These are phyloP conservation scores for Pachypeltis micranthus DNA, from an alignment of 1,140 invertebrate genomes.

Conservation along the genomic window DNA sequence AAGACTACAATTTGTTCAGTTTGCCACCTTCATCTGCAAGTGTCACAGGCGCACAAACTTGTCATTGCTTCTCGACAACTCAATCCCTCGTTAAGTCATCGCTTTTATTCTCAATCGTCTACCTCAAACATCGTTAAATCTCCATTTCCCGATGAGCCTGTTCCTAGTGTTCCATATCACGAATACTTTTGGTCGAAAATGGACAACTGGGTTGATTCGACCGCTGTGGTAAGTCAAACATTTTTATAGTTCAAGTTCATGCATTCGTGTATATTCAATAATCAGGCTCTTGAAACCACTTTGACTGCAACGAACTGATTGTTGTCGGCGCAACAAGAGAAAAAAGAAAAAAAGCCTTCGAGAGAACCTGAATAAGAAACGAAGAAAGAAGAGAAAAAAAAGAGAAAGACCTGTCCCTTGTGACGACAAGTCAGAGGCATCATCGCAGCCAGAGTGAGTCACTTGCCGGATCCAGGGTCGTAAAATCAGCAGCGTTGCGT, in stretches of 20 bases:
- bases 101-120: background rate
- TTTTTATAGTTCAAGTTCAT: background rate
- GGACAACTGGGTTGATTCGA: slow-evolving; percentile 44
- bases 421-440: too few relatives aligned
- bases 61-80: too few relatives aligned
- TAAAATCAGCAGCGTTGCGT: too few relatives aligned
- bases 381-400: too few relatives aligned
- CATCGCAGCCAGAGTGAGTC: too few relatives aligned
- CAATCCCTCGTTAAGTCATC: too few relatives aligned
- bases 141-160: slow-evolving; percentile 37
- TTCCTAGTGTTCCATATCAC: slow-evolving; percentile 41
- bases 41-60: too few relatives aligned
- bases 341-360: background rate
- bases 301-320: too few relatives aligned
- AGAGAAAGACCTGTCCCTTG: too few relatives aligned
- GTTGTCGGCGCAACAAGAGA: background rate
- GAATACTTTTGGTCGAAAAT: slow-evolving; percentile 53
- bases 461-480: too few relatives aligned
- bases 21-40: too few relatives aligned
- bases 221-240: slow-evolving; percentile 42
- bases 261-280: background rate
- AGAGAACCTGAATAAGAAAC: background rate
- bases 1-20: too few relatives aligned
- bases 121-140: slow-evolving; percentile 24
- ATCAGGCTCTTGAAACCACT: background rate